These are phyloP conservation scores for Myotis myotis DNA, from an alignment of 2,797 vertebrate species.

Conservation along the genomic window DNA sequence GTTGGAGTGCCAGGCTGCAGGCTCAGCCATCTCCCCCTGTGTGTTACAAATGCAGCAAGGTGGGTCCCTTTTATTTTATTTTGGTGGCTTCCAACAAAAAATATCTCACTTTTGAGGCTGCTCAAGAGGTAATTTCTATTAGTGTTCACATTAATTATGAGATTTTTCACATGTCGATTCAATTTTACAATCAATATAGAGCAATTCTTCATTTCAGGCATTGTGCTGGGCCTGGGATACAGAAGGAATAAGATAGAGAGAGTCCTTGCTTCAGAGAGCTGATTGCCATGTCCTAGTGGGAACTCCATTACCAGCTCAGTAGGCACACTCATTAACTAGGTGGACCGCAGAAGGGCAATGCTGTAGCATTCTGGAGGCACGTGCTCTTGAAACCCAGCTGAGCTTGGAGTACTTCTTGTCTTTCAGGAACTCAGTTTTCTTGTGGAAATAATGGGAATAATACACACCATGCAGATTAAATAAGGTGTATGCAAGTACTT, in stretches of 20 bases:
- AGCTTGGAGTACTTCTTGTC: background rate
- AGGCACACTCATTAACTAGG: background rate
- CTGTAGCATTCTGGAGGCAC: background rate
- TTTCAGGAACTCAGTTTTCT: background rate
- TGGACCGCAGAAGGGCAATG: background rate
- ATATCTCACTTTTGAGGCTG: background rate
- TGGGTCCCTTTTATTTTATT: constrained; percentile 11
- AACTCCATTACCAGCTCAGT: background rate
- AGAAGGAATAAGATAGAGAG: background rate
- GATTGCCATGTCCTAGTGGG: background rate
- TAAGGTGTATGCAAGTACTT: background rate
- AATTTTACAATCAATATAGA: constrained; percentile 14
- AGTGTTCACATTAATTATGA: background rate
- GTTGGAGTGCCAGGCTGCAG: background rate
- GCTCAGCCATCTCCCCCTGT: background rate
- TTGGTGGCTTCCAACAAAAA: background rate
- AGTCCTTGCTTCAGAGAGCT: constrained; percentile 2
- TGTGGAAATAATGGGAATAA: background rate
- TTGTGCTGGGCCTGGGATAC: background rate
- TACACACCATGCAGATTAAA: background rate
- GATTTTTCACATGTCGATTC: constrained; percentile 18
- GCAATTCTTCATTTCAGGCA: constrained; percentile 16
- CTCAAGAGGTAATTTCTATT: constrained; percentile 1
- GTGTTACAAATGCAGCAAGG: background rate
- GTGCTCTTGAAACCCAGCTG: background rate